A percentile compares a stretch with the other conserved stretches of the same genome.
Conservation (phyloP, 1,140 invertebrate species). For the Mesaphorura yosii region DNA sequence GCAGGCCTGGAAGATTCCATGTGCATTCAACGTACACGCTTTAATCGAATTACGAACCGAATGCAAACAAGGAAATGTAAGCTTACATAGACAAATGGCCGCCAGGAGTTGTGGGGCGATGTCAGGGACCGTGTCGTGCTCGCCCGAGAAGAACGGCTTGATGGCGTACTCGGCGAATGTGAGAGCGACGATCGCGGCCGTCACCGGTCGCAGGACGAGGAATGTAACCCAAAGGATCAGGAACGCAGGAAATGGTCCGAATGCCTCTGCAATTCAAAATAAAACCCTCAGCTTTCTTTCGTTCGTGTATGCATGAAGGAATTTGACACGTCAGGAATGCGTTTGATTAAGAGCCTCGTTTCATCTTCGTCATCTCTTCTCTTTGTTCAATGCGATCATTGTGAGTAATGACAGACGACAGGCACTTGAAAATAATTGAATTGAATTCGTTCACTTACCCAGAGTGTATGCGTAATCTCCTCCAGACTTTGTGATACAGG, state of each 20-base stretch:
- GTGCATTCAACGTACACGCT: slow-evolving; percentile 3
- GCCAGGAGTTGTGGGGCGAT: slow-evolving; percentile 51
- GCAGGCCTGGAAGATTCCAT: slow-evolving; percentile 47
- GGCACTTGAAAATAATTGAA: neutral
- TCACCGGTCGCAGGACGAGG: slow-evolving; percentile 68
- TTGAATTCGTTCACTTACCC: slow-evolving; percentile 19
- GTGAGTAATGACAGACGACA: neutral
- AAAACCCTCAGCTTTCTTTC: neutral
- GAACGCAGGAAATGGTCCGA: slow-evolving; percentile 79
- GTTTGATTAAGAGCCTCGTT: neutral
- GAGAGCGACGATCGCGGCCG: slow-evolving; percentile 69
- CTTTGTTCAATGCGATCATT: neutral
- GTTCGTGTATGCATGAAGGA: neutral
- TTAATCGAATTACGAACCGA: neutral
- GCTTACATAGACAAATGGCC: slow-evolving; percentile 63
- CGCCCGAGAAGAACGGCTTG: slow-evolving; percentile 70
- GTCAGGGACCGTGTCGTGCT: slow-evolving; percentile 48
- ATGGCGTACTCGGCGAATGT: slow-evolving; percentile 65
- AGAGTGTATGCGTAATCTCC: slow-evolving; percentile 81
- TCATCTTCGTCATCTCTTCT: neutral
- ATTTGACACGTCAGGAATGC: neutral
- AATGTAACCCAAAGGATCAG: slow-evolving; percentile 75
- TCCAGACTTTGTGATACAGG: slow-evolving; percentile 54
- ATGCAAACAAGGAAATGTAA: neutral
- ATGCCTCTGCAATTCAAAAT: slow-evolving; percentile 46